Percentiles rank a stretch among this genome's conserved stretches.
These are phyloP conservation scores for Zeuzera pyrina DNA, from an alignment of 2,888 invertebrate genomes.

Conservation along the genomic window DNA sequence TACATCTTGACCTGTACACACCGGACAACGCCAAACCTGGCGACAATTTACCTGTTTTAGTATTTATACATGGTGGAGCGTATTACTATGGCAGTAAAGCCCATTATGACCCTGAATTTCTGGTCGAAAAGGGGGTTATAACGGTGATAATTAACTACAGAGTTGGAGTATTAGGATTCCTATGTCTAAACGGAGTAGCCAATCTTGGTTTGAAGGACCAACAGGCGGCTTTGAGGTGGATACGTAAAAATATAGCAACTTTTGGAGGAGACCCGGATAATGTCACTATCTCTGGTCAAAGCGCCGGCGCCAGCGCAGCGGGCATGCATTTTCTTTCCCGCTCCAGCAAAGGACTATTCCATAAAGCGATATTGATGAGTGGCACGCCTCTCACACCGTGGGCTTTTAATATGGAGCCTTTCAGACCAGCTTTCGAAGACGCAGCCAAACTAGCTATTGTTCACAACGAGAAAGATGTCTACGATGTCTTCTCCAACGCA, in stretches of 20 bases:
- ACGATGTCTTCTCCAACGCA: slow-evolving; percentile 32
- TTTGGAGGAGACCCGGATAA: slow-evolving; percentile 63
- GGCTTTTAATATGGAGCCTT: slow-evolving; percentile 48
- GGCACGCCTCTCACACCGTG: slow-evolving; percentile 48
- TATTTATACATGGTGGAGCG: slow-evolving; percentile 57
- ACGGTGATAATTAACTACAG: slow-evolving; percentile 53
- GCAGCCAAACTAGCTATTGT: slow-evolving; percentile 35
- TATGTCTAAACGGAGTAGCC: slow-evolving; percentile 46
- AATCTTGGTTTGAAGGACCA: slow-evolving; percentile 60
- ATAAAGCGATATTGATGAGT: slow-evolving; percentile 53
- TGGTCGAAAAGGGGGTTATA: slow-evolving; percentile 45
- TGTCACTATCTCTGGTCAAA: slow-evolving; percentile 56
- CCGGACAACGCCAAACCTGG: slow-evolving; percentile 26
- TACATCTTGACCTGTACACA: slow-evolving; percentile 45
- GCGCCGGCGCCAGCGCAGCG: slow-evolving; percentile 51
- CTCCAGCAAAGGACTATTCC: slow-evolving; percentile 45
- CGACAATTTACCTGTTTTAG: slow-evolving; percentile 41
- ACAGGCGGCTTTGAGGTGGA: slow-evolving; percentile 54
- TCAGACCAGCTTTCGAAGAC: slow-evolving; percentile 35
- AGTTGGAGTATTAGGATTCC: slow-evolving; percentile 50
- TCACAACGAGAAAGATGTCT: slow-evolving; percentile 27
- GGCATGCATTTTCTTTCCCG: slow-evolving; percentile 50
- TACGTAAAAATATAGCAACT: slow-evolving; percentile 44
- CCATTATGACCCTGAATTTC: slow-evolving; percentile 53
- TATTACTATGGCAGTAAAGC: slow-evolving; percentile 57